A percentile compares a stretch with the other conserved stretches of the same genome.
phyloP scores from a whole-genome alignment of 2,888 invertebrate genomes.

The Tinea pellionella region DNA sequence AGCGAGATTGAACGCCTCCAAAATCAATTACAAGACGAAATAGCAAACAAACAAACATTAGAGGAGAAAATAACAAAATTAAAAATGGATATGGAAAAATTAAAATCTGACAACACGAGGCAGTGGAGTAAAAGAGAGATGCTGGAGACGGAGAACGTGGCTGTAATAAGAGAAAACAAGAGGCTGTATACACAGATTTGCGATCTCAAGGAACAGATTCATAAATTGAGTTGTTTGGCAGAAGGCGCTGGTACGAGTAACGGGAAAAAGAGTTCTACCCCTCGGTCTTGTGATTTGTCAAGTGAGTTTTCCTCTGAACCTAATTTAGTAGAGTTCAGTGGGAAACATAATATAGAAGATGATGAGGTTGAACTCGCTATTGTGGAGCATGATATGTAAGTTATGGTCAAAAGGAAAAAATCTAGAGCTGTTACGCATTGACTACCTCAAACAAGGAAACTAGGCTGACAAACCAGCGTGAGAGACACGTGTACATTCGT shows the following conservation, averaged over 20 bases:
- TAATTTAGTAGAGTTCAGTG: constrained; percentile 44
- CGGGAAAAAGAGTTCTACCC: constrained; percentile 47
- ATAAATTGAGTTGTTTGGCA: constrained; percentile 56
- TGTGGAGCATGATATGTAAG: neutral
- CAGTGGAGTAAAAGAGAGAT: constrained; percentile 94
- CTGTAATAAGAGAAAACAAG: constrained; percentile 89
- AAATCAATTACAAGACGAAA: constrained; percentile 58
- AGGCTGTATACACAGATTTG: constrained; percentile 72
- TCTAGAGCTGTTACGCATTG: too few relatives aligned
- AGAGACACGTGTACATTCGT: too few relatives aligned
- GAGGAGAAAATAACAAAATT: constrained; percentile 54
- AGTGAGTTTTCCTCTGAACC: constrained; percentile 58
- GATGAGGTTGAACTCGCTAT: neutral
- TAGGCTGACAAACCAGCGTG: too few relatives aligned
- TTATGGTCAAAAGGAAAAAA: too few relatives aligned
- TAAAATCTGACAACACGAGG: constrained; percentile 92
- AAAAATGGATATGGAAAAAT: constrained; percentile 78
- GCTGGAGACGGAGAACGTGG: constrained; percentile 89
- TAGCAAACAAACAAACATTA: constrained; percentile 53
- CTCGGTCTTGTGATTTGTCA: constrained; percentile 48
- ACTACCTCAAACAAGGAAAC: too few relatives aligned
- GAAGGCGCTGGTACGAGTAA: constrained; percentile 37
- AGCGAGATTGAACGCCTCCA: constrained; percentile 57
- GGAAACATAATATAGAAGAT: neutral
- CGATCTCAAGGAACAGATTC: constrained; percentile 57